Base-by-base conservation (phyloP, 2,888 invertebrate species). In the Lepidocyrtoides sp. region DNA sequence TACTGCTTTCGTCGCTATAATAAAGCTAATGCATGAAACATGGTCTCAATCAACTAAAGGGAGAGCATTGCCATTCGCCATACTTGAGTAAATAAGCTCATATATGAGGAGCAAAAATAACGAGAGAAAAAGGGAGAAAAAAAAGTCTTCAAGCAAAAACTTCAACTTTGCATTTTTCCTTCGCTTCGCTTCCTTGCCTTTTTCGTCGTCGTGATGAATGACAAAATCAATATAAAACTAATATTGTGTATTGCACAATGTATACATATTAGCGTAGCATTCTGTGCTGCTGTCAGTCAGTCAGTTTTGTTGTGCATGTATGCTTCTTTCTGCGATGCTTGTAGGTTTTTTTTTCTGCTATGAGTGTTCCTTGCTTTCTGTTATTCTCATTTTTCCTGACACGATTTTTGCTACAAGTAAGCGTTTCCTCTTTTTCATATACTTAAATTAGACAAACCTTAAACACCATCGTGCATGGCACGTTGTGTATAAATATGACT, bases 141-240 rank as follows among this genome's bases (percentile, higher is more conserved):
- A 82, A 88, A 88, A 72, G 14, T 57, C 60, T 20, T 72, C 60
- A 20, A 29, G 26, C 72, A 51, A 48, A 66, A 51, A 23, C 48
- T 60, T 36, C 5, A 29, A 60, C 29, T 81, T 90, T 79, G 85
- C 66, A 85, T 81, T 81, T 86, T 75, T 75, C n/a, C n/a, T n/a
- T n/a, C n/a, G 36, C 41, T 60, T 60, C 60, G 29, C 29, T 83
- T 75, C 48, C 66, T 51, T 79, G 66, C 51, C 75, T 54, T 89
- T 17, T 26, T 69, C 85, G 66, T 86, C 36, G 75, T 86, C 79
- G 54, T 91, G 91, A 91, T 91, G 91, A 91, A 91, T 91, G 91
- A 91, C 91, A 91, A 91, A 91, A 91, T 91, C 91, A 86, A 86
- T 91, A 91, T 85, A 81, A 79, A 91, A 81, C 84, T 84, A 91